Conservation (phyloP, 2,888 invertebrate genomes). For the Ecliptopera silaceata region DNA sequence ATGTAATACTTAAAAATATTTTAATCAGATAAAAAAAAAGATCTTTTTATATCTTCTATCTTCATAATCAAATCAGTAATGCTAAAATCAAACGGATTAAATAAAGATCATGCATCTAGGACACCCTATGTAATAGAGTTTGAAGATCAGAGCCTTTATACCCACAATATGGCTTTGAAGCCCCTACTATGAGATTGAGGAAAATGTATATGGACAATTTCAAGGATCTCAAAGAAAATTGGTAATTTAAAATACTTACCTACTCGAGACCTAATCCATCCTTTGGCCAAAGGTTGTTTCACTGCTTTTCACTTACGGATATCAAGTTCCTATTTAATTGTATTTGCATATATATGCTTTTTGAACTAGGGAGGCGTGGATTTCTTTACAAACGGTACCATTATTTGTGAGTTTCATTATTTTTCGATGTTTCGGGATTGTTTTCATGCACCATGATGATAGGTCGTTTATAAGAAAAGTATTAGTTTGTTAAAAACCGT, state of each 20-base stretch:
- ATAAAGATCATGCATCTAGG: neutral
- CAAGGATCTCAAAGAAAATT: conserved; percentile 1
- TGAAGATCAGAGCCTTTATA: conserved; percentile 32
- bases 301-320: neutral
- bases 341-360: no score
- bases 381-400: no score
- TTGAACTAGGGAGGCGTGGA: no score
- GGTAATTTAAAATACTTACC: neutral
- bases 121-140: conserved; percentile 23
- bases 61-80: neutral
- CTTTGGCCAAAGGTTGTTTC: neutral
- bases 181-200: conserved; percentile 13
- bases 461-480: no score
- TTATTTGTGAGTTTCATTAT: no score
- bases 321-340: neutral
- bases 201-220: conserved; percentile 9
- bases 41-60: no score
- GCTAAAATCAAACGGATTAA: neutral
- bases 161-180: conserved; percentile 25
- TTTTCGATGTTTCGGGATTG: no score
- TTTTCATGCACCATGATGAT: no score
- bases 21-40: no score
- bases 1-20: no score
- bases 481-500: no score
- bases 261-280: neutral